Base-by-base conservation (phyloP, 2,797 vertebrate species). In the Argyrosomus regius region DNA sequence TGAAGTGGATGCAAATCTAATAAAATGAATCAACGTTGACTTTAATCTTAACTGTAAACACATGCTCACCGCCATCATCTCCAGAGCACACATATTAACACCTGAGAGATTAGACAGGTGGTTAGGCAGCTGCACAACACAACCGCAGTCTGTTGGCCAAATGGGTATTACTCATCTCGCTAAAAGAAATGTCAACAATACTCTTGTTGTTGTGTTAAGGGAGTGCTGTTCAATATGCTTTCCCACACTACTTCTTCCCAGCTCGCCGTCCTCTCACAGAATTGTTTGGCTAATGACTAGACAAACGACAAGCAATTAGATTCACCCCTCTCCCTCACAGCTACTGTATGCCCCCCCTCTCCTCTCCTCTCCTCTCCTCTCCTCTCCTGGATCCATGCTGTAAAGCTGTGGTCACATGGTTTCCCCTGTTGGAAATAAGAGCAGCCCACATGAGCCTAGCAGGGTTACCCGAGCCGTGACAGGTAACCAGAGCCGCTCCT, bases 401-500 rank as follows among this genome's bases (percentile, higher is more conserved):
- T 41, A 46, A 39, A 58, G 16, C 48, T 67, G n/a, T 6, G 24
- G 80, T 78, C 71, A 79, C 67, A 68, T 49, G 68, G 68, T 50
- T 68, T 80, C 70, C 8, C 68, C 62, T 43, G 73, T n/a, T 67
- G 81, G 90, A 88, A 93, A 94, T 66, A 88, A 65, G 89, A 95
- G 77, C 71, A 54, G 78, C 67, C 70, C 78, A 84, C 74, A 78
- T 81, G 89, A 88, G 87, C 81, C 73, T 70, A 4, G 59, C 78
- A 68, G 60, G 41, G 92, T 84, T 82, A 96, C 80, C 84, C n/a
- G 93, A 96, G 92, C 91, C 81, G 77, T 41, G 52, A 8, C 65
- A 81, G 86, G 93, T 93, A 94, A 95, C 87, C 57, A 57, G 89
- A 95, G 87, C 77, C 46, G 83, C 68, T 75, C 43, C 88, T 16